Evolutionary conservation across 1,140 invertebrate species (phyloP).

Genomic region (Pseudomyrmex sp.): DNA sequence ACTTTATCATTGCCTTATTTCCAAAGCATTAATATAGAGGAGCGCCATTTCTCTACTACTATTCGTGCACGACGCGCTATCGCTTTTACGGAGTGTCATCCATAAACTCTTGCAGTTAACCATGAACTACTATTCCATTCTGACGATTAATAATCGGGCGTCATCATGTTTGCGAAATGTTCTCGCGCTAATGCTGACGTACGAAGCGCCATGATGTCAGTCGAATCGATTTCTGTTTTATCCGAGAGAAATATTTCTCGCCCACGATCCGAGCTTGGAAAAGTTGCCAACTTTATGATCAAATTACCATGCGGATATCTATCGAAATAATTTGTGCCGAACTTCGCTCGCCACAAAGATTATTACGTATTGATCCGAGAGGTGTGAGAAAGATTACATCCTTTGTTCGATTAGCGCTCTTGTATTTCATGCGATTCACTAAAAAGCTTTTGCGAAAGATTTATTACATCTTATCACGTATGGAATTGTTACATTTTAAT

Average conservation of each 20-base stretch:
- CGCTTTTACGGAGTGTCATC: neutral
- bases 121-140: neutral
- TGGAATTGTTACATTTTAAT: no score
- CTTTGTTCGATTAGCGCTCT: neutral
- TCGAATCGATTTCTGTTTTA: constrained; percentile 1
- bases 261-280: neutral
- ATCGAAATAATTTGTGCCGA: constrained; percentile 23
- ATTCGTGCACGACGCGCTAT: constrained; percentile 7
- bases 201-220: neutral
- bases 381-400: neutral
- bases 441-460: neutral
- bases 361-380: neutral
- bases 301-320: neutral
- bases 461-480: no score
- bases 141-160: constrained; percentile 20
- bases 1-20: constrained; percentile 8
- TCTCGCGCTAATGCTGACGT: constrained; percentile 23
- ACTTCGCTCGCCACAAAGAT: constrained; percentile 13
- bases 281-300: constrained; percentile 25
- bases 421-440: neutral
- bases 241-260: neutral
- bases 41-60: constrained; percentile 19
- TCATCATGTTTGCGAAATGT: constrained; percentile 14
- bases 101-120: constrained; percentile 16
- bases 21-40: neutral